phyloP scores from a whole-genome alignment of 2,888 invertebrate species.

The Polydesmus complanatus region DNA sequence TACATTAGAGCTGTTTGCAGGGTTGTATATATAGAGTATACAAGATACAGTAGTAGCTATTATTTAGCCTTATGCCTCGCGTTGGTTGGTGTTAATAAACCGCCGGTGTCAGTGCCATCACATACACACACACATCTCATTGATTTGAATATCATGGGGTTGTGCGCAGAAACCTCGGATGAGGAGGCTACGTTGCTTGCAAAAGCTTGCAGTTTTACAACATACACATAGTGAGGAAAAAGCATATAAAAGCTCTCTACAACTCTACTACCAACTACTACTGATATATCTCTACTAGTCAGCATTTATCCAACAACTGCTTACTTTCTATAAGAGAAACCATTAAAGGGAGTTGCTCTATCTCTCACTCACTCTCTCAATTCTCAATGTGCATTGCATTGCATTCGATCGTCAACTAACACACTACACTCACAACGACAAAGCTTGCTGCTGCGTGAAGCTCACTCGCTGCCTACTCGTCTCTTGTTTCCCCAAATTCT shows the following conservation, averaged over 20 bases:
- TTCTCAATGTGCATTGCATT: too few species aligned
- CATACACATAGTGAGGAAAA: not conserved
- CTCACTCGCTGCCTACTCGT: too few species aligned
- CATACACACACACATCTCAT: not conserved
- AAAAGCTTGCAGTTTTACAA: not conserved
- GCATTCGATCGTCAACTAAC: not conserved
- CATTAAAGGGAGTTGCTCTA: not conserved
- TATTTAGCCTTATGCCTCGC: not conserved
- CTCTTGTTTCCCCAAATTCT: too few species aligned
- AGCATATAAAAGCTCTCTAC: not conserved
- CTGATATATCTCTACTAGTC: not conserved
- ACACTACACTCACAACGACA: not conserved
- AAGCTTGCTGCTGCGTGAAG: not conserved
- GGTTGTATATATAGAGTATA: too few species aligned
- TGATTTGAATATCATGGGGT: not conserved
- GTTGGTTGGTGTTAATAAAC: not conserved
- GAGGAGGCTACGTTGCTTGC: not conserved
- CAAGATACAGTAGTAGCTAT: not conserved
- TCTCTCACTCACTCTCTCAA: not conserved
- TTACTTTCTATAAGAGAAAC: not conserved
- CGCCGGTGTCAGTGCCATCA: not conserved
- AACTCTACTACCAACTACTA: too few species aligned
- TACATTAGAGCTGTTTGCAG: too few species aligned
- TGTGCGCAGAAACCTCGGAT: not conserved
- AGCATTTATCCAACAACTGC: not conserved